Percentiles rank a stretch among this genome's conserved stretches.
Conservation (phyloP, 2,888 invertebrate genomes). For the Tetrapedia diversipes region DNA sequence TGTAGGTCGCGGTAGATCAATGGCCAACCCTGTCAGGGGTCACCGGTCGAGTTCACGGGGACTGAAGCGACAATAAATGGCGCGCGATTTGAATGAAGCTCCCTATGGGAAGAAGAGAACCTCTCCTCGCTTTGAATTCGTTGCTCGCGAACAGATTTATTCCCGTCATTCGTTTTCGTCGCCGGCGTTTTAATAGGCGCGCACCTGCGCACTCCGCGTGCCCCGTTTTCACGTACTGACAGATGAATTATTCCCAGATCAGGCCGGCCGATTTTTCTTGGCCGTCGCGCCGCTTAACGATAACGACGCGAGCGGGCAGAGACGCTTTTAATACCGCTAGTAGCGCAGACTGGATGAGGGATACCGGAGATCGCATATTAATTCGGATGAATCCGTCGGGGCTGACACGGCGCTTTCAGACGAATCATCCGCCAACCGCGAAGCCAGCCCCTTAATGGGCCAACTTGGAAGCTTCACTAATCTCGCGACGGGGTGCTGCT, state of each 20-base stretch:
- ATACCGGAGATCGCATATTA: constrained; percentile 51
- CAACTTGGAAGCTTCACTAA: constrained; percentile 51
- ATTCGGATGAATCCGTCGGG: constrained; percentile 57
- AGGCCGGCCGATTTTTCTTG: constrained; percentile 48
- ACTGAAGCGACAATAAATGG: constrained; percentile 35
- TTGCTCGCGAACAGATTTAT: constrained; percentile 49
- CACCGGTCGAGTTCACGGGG: background rate
- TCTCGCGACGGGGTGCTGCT: constrained; percentile 57
- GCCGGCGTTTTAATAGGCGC: constrained; percentile 43
- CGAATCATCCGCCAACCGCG: constrained; percentile 26
- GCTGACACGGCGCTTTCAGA: constrained; percentile 52
- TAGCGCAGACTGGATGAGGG: constrained; percentile 29
- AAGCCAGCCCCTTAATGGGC: constrained; percentile 41
- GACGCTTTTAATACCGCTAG: constrained; percentile 41
- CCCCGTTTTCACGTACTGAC: constrained; percentile 44
- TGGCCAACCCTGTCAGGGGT: constrained; percentile 19
- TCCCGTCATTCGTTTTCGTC: constrained; percentile 48
- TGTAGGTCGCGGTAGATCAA: constrained; percentile 10
- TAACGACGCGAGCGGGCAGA: constrained; percentile 36
- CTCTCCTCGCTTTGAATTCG: constrained; percentile 17
- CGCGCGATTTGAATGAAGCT: constrained; percentile 22
- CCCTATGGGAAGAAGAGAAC: constrained; percentile 2
- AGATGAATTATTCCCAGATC: constrained; percentile 59
- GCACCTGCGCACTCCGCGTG: constrained; percentile 36
- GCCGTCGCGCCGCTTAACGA: constrained; percentile 37